Conservation (phyloP, 2,888 invertebrate species). For the Crocallis elinguaria region DNA sequence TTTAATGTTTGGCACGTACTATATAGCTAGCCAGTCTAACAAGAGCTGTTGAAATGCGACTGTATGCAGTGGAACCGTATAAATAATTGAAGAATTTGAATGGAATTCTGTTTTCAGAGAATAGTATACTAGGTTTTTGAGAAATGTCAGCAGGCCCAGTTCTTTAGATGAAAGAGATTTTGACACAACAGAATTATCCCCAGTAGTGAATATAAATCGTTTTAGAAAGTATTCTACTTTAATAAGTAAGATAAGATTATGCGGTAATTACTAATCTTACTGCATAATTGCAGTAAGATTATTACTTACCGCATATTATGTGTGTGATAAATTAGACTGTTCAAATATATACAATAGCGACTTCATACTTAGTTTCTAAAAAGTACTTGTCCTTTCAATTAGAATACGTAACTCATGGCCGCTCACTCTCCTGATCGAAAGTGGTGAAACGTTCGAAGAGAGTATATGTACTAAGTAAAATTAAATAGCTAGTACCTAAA, state of each 20-base stretch:
- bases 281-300: too few species aligned
- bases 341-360: neutral
- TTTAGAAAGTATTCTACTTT: constrained; percentile 13
- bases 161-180: too few species aligned
- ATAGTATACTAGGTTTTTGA: neutral
- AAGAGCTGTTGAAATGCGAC: neutral
- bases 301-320: constrained; percentile 5
- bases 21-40: neutral
- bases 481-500: too few species aligned
- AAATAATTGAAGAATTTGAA: neutral
- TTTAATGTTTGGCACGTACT: too few species aligned
- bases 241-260: neutral
- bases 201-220: constrained; percentile 9
- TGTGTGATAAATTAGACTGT: neutral
- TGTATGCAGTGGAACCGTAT: neutral
- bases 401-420: neutral
- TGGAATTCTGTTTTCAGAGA: neutral
- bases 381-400: neutral
- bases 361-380: neutral
- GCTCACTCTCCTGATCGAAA: neutral
- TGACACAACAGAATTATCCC: neutral
- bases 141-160: neutral
- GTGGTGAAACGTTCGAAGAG: too few species aligned
- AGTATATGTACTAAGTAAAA: too few species aligned
- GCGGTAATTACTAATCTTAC: too few species aligned